phyloP scores from a whole-genome alignment of 2,888 invertebrate species.

The Selenia dentaria region DNA sequence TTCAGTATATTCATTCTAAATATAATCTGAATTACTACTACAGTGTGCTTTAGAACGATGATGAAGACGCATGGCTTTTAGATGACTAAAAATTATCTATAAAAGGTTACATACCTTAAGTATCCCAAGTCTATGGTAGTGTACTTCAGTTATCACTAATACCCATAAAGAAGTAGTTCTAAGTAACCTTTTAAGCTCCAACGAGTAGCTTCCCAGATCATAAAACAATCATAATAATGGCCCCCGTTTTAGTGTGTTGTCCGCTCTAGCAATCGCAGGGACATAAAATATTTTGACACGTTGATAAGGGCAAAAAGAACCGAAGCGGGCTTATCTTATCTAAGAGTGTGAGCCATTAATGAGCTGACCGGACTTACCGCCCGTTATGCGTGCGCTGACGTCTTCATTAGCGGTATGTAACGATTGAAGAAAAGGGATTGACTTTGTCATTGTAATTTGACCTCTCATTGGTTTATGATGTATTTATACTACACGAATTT shows the following conservation, averaged over 20 bases:
- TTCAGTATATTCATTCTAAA: too few species aligned
- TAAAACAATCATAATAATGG: conserved; percentile 40
- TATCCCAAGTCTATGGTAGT: too few species aligned
- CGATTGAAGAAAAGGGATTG: conserved; percentile 4
- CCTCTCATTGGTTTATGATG: too few species aligned
- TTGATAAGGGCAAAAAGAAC: conserved; percentile 72
- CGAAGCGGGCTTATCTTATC: conserved; percentile 74
- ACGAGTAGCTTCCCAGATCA: conserved; percentile 30
- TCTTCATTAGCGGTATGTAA: conserved; percentile 63
- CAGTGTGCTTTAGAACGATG: too few species aligned
- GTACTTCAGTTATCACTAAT: conserved; percentile 11
- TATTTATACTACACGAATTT: too few species aligned
- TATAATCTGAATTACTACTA: too few species aligned
- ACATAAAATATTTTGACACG: conserved; percentile 80
- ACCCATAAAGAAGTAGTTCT: conserved; percentile 8
- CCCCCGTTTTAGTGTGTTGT: conserved; percentile 34
- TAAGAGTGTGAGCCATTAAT: conserved; percentile 67
- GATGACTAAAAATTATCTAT: too few species aligned
- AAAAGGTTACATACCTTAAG: too few species aligned
- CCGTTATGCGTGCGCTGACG: conserved; percentile 50
- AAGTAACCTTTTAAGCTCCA: conserved; percentile 27
- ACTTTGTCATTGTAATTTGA: not conserved
- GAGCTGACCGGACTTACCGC: conserved; percentile 55
- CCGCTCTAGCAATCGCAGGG: conserved; percentile 53
- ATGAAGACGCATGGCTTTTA: too few species aligned